Evolutionary conservation across 2,888 invertebrate genomes (phyloP).

Genomic region (Xanthia icteritia): DNA sequence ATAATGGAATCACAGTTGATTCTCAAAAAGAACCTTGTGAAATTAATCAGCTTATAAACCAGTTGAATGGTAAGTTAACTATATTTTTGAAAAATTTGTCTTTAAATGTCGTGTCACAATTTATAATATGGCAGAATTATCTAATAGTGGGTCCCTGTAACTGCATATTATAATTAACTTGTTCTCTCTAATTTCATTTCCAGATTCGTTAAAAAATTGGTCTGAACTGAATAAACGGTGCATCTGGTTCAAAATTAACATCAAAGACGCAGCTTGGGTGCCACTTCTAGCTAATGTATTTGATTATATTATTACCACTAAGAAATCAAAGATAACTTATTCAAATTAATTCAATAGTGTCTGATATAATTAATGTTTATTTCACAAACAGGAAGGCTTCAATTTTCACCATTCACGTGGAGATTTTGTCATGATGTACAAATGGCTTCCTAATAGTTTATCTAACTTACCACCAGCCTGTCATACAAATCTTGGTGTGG

Average conservation of each 20-base stretch:
- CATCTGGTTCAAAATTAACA: conserved; percentile 95
- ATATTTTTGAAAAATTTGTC: neutral
- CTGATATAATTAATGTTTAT: neutral
- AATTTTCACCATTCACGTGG: conserved; percentile 96
- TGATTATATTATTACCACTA: neutral
- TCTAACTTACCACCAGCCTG: conserved; percentile 94
- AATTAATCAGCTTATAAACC: conserved; percentile 84
- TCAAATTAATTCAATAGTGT: neutral
- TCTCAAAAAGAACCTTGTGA: conserved; percentile 91
- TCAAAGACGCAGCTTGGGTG: conserved; percentile 93
- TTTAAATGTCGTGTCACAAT: neutral
- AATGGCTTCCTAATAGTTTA: conserved; percentile 93
- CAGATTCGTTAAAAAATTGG: conserved; percentile 94
- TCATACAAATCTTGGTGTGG: conserved; percentile 95
- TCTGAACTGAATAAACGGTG: conserved; percentile 91
- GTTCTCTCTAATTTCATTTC: conserved; percentile 28
- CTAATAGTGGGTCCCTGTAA: too few species aligned
- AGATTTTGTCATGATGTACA: conserved; percentile 94
- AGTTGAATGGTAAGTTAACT: conserved; percentile 90
- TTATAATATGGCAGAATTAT: neutral
- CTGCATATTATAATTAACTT: neutral
- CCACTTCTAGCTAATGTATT: conserved; percentile 93
- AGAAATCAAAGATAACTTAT: neutral
- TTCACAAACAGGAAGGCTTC: conserved; percentile 92
- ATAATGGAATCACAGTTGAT: conserved; percentile 93